Base-by-base conservation (phyloP, 2,888 invertebrate genomes). In the Eristalis intricaria region DNA sequence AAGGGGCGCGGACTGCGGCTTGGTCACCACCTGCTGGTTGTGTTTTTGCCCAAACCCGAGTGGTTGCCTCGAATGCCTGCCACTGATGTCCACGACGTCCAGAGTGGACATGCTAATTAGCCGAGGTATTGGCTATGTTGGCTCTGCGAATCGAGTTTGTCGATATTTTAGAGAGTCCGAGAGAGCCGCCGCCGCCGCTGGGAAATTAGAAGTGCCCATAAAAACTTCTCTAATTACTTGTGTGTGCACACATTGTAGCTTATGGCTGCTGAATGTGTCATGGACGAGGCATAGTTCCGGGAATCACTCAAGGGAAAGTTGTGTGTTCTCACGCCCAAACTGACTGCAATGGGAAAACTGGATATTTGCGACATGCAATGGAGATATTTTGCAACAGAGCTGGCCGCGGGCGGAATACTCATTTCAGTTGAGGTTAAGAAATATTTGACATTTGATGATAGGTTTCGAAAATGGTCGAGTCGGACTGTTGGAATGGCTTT, bases 161-260 rank as follows among this genome's bases (percentile, higher is more conserved):
- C 70, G 70, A 43, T 60, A 78, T 15, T 23, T 22, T 43, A 29
- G 63, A 40, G 58, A 23, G 43, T n/a, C 3, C 26, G 23, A 23
- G 29, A 26, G 10, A 13, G 61, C 69, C 66, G 73, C 87, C 84
- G 32, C 10, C 8, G 32, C 10, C 32, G 56, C 73, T 32, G 87
- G 87, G 75, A 87, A 80, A 80, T 87, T 84, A 76, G 76, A 84
- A 79, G 61, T 74, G 79, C 56, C 75, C 79, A 83, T 80, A 80
- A 76, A 87, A 87, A 79, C 71, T 76, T 87, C 73, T 73, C 87
- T 87, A 80, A 87, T 87, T 87, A 80, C 76, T 60, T 68, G 66
- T 40, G 43, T 56, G 40, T 43, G 61, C 63, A 79, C 50, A 69
- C 19, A 58, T 58, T 50, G 69, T 74, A 66, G 68, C 56, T 68